Base-by-base conservation (phyloP, 2,888 invertebrate species). In the Sisyra nigra region DNA sequence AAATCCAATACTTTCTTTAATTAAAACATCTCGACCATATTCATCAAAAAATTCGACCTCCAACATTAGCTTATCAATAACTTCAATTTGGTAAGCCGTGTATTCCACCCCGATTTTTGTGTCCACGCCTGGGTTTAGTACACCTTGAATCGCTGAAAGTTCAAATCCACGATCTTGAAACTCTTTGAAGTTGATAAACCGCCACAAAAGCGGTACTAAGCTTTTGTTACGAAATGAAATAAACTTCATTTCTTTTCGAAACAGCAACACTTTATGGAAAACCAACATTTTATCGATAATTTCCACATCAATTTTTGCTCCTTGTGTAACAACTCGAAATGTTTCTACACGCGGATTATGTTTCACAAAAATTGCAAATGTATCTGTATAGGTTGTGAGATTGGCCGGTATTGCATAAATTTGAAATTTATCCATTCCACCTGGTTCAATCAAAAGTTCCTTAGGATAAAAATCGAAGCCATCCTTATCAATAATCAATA, bases 341-440 rank as follows among this genome's bases (percentile, higher is more conserved):
- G 56, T 53, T 30, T 72, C 62, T 31, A 73, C 64, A 49, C 67
- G 65, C 1, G 76, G 74, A 54, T 77, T 78, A 51, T 76, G 67
- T 52, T 69, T 69, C 2, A 74, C 53, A 3, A 59, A 54, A 2
- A 68, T 45, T 2, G 59, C 49, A 10, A 68, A 46, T 14, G 47
- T 50, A 35, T 59, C 57, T 1, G 52, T 46, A 40, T 57, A 53
- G 2, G 42, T 44, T n/a, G 63, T 63, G 2, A 57, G 41, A 42
- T 53, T 51, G 2, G 44, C 49, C 1, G 63, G 61, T 37, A 51
- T 50, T 1, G 64, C 61, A 9, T 52, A 54, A 7, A 68, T 42
- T 6, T 46, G 45, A 3, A 67, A 11, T 7, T 48, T 43, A 41
- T 53, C 49, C 29, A 52, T 52, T 36, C 55, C 48, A 5, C 53